A percentile compares a stretch with the other conserved stretches of the same genome.
Evolutionary conservation across 1,140 invertebrate genomes (phyloP).

Genomic region (Drosophila ogumai): DNA sequence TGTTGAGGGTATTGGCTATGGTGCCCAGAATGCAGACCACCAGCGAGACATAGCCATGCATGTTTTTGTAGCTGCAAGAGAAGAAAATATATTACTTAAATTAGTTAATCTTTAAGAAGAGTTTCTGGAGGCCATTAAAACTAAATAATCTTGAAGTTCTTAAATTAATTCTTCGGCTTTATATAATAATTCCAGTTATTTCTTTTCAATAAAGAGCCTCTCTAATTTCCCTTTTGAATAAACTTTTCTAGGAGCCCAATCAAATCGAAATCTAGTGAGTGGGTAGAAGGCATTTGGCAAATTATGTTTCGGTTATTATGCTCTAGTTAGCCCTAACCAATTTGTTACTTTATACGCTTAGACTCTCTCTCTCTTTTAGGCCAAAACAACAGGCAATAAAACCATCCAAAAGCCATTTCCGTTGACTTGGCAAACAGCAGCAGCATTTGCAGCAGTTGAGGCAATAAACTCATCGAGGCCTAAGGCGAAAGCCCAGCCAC

Average conservation of each 20-base stretch:
- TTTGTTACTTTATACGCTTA: slow-evolving; percentile 23
- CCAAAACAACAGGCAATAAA: slow-evolving; percentile 33
- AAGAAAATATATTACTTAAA: background rate
- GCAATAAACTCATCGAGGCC: slow-evolving; percentile 34
- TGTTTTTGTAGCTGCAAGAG: slow-evolving; percentile 62
- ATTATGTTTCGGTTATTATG: slow-evolving; percentile 49
- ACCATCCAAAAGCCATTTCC: slow-evolving; percentile 45
- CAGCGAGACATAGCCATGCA: slow-evolving; percentile 77
- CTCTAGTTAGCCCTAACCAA: slow-evolving; percentile 43
- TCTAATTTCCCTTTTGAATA: background rate
- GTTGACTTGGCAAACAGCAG: slow-evolving; percentile 30
- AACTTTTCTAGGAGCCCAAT: background rate
- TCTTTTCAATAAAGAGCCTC: no score
- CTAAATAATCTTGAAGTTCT: background rate
- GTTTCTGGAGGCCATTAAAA: background rate
- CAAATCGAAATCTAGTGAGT: background rate
- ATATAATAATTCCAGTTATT: background rate
- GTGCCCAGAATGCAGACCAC: slow-evolving; percentile 96
- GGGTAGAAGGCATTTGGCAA: slow-evolving; percentile 3
- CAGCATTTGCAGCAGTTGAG: slow-evolving; percentile 13
- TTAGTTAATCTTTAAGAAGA: background rate
- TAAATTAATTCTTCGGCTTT: background rate
- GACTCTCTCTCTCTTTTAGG: background rate
- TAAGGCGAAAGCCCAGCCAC: slow-evolving; percentile 14
- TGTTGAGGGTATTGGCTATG: slow-evolving; percentile 96